phyloP scores from a whole-genome alignment of 2,797 vertebrate genomes.

The Sylvilagus floridanus region DNA sequence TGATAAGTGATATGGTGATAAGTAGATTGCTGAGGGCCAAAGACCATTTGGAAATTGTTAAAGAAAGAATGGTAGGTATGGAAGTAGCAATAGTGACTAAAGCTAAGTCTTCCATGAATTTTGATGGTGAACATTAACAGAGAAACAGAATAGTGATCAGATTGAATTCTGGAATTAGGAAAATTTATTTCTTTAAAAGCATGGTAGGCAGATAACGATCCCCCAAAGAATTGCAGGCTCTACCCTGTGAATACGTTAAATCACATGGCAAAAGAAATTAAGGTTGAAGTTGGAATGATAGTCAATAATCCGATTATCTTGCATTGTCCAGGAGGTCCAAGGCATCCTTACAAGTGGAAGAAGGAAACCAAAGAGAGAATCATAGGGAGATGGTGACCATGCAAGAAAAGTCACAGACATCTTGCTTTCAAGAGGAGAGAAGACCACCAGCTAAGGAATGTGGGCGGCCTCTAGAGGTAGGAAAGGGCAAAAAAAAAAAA shows the following conservation, averaged over 20 bases:
- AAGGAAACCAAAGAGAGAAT: neutral
- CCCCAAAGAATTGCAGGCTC: neutral
- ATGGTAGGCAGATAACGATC: neutral
- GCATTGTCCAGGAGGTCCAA: neutral
- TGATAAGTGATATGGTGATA: neutral
- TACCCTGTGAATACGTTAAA: neutral
- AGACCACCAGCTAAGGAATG: neutral
- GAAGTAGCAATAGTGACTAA: neutral
- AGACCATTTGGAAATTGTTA: neutral
- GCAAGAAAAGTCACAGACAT: neutral
- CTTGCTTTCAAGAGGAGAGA: neutral
- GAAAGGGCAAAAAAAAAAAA: neutral
- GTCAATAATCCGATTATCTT: neutral
- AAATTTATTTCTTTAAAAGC: neutral
- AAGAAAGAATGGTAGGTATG: neutral
- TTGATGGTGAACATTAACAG: slow-evolving; percentile 6
- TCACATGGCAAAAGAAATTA: neutral
- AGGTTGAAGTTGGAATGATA: slow-evolving; percentile 9
- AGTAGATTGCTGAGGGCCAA: neutral
- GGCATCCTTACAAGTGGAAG: slow-evolving; percentile 8
- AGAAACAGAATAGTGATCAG: slow-evolving; percentile 4
- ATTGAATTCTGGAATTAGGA: neutral
- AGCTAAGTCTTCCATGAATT: slow-evolving; percentile 9
- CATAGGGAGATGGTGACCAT: neutral
- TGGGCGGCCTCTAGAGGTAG: neutral